Evolutionary conservation across 2,113 vertebrate genomes (phyloP).

Genomic region (Budorcas taxicolor): DNA sequence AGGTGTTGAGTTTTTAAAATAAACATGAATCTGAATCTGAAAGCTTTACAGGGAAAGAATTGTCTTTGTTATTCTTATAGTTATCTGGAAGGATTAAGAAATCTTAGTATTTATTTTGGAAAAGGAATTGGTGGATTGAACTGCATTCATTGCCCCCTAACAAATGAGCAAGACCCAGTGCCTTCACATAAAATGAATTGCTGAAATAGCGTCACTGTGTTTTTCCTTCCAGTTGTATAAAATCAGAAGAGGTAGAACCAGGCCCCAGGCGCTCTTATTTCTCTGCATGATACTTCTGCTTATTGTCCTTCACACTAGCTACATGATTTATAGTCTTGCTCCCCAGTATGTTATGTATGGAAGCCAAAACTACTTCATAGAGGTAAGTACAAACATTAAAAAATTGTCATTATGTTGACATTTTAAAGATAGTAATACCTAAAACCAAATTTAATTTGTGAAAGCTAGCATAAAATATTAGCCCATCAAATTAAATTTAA

Average conservation of each 20-base stretch:
- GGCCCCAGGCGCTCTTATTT: conserved; percentile 96
- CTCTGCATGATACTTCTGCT: conserved; percentile 98
- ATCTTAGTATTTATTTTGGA: conserved; percentile 5
- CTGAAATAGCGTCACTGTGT: background rate
- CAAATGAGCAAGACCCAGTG: background rate
- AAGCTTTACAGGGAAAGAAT: background rate
- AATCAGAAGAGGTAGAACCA: conserved; percentile 92
- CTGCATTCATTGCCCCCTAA: background rate
- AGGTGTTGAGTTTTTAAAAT: background rate
- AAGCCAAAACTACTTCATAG: conserved; percentile 93
- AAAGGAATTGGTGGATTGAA: background rate
- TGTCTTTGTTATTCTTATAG: background rate
- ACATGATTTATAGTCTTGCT: conserved; percentile 98
- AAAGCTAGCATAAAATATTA: background rate
- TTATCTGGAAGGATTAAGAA: background rate
- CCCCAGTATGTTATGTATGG: conserved; percentile 99
- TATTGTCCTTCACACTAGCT: conserved; percentile 97
- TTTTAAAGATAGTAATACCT: background rate
- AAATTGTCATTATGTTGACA: background rate
- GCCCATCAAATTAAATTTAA: conserved; percentile 16
- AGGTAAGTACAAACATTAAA: conserved; percentile 81
- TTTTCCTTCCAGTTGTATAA: conserved; percentile 89
- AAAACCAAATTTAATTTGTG: background rate
- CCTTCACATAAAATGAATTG: background rate
- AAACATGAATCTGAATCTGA: background rate